Conservation (phyloP, 1,140 invertebrate species). For the Nylanderia fulva region DNA sequence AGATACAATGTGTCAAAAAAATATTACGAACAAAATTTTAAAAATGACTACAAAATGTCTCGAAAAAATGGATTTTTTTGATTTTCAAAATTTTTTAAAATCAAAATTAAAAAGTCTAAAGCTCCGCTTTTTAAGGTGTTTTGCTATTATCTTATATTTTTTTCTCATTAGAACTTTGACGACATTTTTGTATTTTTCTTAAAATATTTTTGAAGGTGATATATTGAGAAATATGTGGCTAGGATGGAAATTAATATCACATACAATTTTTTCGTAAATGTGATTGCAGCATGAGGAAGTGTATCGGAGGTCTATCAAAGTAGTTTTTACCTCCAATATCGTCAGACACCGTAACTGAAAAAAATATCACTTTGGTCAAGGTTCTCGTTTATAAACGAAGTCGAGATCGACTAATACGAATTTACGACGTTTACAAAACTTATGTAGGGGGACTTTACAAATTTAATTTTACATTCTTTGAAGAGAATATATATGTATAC, state of each 20-base stretch:
- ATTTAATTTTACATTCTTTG: background rate
- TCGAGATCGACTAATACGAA: slow-evolving; percentile 1
- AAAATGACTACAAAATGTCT: no score
- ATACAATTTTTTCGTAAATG: slow-evolving; percentile 12
- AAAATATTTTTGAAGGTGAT: background rate
- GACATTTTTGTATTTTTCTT: background rate
- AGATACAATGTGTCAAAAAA: background rate
- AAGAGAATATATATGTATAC: background rate
- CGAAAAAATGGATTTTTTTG: no score
- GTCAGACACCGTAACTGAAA: slow-evolving; percentile 65
- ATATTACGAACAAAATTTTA: background rate
- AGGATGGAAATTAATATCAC: background rate
- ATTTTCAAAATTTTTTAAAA: no score
- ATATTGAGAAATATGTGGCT: background rate
- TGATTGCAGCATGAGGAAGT: slow-evolving; percentile 52
- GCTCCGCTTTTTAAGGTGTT: background rate
- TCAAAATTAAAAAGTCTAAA: no score
- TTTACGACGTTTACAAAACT: slow-evolving; percentile 22
- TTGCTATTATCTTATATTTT: background rate
- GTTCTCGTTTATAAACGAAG: background rate
- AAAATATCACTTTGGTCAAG: slow-evolving; percentile 62
- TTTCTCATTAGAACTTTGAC: background rate
- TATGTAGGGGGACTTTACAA: background rate
- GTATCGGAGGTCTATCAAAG: slow-evolving; percentile 52
- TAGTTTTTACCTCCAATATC: slow-evolving; percentile 55